Conservation (phyloP, 1,140 invertebrate species). For the Alviniconcha marisindica region DNA sequence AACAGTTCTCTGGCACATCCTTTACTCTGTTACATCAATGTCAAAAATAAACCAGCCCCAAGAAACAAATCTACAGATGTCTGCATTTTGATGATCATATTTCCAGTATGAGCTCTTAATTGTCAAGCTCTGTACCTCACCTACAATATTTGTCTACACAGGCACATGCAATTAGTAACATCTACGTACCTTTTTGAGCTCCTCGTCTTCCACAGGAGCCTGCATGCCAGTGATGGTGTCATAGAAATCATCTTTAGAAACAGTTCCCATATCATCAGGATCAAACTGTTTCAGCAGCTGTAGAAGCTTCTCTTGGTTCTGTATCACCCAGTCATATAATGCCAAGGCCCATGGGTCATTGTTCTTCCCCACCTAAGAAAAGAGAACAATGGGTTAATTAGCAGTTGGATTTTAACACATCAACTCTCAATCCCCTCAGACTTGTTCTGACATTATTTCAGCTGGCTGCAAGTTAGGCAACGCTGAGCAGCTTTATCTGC, state of each 20-base stretch:
- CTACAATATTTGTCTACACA: too few species aligned
- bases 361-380: conserved; percentile 62
- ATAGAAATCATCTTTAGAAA: conserved; percentile 68
- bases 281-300: conserved; percentile 71
- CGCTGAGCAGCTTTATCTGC: too few species aligned
- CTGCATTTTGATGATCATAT: too few species aligned
- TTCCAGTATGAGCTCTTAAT: too few species aligned
- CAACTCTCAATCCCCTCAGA: neutral
- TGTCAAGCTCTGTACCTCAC: too few species aligned
- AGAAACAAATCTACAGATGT: too few species aligned
- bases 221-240: conserved; percentile 63
- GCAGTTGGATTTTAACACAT: neutral
- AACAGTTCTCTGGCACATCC: too few species aligned
- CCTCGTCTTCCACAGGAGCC: conserved; percentile 69
- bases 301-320: conserved; percentile 63
- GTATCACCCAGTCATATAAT: conserved; percentile 74
- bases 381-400: too few species aligned
- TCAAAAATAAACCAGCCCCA: too few species aligned
- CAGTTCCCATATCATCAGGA: conserved; percentile 65
- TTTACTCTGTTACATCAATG: too few species aligned
- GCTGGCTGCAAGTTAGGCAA: neutral
- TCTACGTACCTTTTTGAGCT: conserved; percentile 71
- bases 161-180: too few species aligned
- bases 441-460: neutral
- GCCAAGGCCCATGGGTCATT: conserved; percentile 74